Evolutionary conservation across 2,888 invertebrate genomes (phyloP).

Genomic region (Luffia ferchaultella): DNA sequence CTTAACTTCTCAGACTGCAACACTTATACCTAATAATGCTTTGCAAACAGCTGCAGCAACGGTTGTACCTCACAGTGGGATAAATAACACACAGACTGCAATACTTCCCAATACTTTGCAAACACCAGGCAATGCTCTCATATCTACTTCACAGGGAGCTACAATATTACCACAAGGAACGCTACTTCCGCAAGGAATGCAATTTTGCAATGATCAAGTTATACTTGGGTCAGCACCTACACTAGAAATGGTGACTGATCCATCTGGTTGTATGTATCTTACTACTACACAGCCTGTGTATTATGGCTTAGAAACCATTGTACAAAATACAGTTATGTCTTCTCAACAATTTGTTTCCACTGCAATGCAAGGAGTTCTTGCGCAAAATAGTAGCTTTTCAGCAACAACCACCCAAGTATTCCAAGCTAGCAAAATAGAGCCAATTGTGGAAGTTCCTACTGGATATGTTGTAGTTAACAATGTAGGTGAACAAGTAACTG

Average conservation of each 20-base stretch:
- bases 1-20: conserved; percentile 45
- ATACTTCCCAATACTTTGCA: conserved; percentile 54
- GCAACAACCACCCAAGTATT: conserved; percentile 86
- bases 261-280: conserved; percentile 65
- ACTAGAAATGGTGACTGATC: conserved; percentile 71
- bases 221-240: conserved; percentile 69
- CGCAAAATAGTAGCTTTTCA: conserved; percentile 83
- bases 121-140: conserved; percentile 61
- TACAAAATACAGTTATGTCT: conserved; percentile 90
- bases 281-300: conserved; percentile 78
- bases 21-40: conserved; percentile 44
- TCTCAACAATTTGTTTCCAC: conserved; percentile 86
- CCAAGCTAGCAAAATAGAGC: conserved; percentile 86
- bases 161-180: conserved; percentile 70
- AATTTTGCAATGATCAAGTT: conserved; percentile 67
- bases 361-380: conserved; percentile 80
- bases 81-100: conserved; percentile 54
- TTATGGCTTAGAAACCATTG: conserved; percentile 85
- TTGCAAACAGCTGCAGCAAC: conserved; percentile 46
- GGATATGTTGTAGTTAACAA: conserved; percentile 76
- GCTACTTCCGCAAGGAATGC: conserved; percentile 37
- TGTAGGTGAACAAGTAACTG: conserved; percentile 55
- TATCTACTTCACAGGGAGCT: conserved; percentile 61
- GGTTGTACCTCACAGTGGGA: conserved; percentile 55
- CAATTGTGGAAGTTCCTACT: conserved; percentile 78